Base-by-base conservation (phyloP, 2,113 vertebrate species). In the Promerops cafer region DNA sequence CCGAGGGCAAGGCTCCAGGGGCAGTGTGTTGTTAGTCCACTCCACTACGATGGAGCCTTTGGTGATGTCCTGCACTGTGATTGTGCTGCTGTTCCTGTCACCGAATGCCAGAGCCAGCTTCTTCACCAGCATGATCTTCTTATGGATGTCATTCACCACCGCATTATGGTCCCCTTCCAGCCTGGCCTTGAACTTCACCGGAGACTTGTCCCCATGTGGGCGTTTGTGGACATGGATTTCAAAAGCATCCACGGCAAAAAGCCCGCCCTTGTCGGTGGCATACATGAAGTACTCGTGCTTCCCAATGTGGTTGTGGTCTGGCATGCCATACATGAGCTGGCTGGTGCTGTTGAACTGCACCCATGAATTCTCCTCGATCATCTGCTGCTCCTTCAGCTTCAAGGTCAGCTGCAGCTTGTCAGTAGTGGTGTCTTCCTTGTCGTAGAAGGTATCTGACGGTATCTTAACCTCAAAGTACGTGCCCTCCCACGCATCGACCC, bases 391-490 rank as follows among this genome's bases (percentile, higher is more conserved):
- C 44, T 98, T 98, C 45, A 98, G 98, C 91, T 99, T 99, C 96
- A 99, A 93, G 40, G 98, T 99, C 89, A 99, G 97, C 88, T 99
- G 98, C 63, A 99, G 97, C 74, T 99, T 99, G 95, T 99, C 99
- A 0, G 99, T 99, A 33, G 99, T 99, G 49, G 99, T 99, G 49
- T 99, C 99, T 63, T 99, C 99, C 31, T 94, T 96, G 96, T 99
- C 99, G 2, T 98, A 99, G 97, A 99, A 99, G 4, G 99, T 99
- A 91, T 99, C 98, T 0, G 99, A 98, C 0, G 99, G 99, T 89
- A 99, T 99, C 95, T 99, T 99, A 33, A 99, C 98, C 87, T 99
- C 99, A 2, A 99, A 99, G 87, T 99, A 99, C 2, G 99, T 99
- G 59, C 99, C 99, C 28, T 99, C 99, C 99, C 99, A 99, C 0